Percentiles rank a stretch among this genome's conserved stretches.
phyloP scores from a whole-genome alignment of 2,113 vertebrate genomes.

The Cichladusa arquata region DNA sequence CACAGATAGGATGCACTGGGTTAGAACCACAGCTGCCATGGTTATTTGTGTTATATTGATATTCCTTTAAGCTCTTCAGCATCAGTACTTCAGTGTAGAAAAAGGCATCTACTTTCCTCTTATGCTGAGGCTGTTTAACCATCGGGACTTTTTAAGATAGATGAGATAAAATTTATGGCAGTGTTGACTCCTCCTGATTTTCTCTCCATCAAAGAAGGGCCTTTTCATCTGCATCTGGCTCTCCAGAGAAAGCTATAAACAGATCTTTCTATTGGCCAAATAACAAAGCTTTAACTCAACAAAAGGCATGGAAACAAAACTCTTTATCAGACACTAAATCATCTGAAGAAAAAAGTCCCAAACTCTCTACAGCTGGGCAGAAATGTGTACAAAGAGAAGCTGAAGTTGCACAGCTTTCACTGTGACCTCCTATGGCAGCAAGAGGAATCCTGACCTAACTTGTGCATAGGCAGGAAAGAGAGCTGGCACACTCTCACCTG shows the following conservation, averaged over 20 bases:
- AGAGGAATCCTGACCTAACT: not conserved
- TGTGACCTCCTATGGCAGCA: accelerated
- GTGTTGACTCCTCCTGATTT: not conserved
- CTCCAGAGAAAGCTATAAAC: not conserved
- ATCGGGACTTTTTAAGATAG: not conserved
- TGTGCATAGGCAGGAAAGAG: not conserved
- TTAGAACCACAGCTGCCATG: not conserved
- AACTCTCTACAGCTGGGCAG: not conserved
- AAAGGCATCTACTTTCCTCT: not conserved
- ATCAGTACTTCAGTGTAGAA: not conserved
- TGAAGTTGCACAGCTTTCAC: not conserved
- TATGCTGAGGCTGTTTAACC: not conserved
- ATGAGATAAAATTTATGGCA: not conserved
- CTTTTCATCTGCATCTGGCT: not conserved
- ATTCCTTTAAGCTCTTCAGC: not conserved
- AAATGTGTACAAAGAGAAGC: not conserved
- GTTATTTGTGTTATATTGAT: not conserved
- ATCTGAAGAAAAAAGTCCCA: not conserved
- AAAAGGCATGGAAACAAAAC: not conserved
- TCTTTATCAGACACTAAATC: not conserved
- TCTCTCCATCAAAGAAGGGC: not conserved
- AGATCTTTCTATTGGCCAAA: not conserved
- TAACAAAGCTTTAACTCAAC: not conserved
- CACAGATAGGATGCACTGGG: not conserved
- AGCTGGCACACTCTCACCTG: not conserved